phyloP scores from a whole-genome alignment of 2,888 invertebrate genomes.

The Adineta ricciae region DNA sequence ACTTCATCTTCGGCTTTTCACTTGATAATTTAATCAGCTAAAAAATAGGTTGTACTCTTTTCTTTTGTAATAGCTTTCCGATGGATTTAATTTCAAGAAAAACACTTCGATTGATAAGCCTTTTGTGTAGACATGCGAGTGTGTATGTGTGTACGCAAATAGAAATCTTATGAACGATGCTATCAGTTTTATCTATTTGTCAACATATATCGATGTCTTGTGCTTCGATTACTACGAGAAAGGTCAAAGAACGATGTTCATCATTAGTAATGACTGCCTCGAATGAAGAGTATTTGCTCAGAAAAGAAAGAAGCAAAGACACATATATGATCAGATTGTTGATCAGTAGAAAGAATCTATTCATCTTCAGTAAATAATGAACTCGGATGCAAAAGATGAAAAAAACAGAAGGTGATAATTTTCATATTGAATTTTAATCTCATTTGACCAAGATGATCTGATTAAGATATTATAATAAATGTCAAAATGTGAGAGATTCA shows the following conservation, averaged over 20 bases:
- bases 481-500: background rate
- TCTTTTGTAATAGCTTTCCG: background rate
- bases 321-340: background rate
- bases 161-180: background rate
- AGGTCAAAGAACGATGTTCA: background rate
- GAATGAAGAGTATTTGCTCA: background rate
- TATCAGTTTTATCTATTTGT: constrained; percentile 2
- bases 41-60: no score
- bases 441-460: background rate
- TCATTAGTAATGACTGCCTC: background rate
- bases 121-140: background rate
- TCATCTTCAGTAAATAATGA: background rate
- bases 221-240: background rate
- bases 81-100: background rate
- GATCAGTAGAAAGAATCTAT: background rate
- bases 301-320: background rate
- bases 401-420: background rate
- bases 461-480: background rate
- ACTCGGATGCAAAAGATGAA: background rate
- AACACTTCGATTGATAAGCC: background rate
- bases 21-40: no score
- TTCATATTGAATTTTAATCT: background rate
- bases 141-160: background rate
- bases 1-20: no score
- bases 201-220: background rate